phyloP scores from a whole-genome alignment of 2,113 vertebrate genomes.

The Scolopax mira region DNA sequence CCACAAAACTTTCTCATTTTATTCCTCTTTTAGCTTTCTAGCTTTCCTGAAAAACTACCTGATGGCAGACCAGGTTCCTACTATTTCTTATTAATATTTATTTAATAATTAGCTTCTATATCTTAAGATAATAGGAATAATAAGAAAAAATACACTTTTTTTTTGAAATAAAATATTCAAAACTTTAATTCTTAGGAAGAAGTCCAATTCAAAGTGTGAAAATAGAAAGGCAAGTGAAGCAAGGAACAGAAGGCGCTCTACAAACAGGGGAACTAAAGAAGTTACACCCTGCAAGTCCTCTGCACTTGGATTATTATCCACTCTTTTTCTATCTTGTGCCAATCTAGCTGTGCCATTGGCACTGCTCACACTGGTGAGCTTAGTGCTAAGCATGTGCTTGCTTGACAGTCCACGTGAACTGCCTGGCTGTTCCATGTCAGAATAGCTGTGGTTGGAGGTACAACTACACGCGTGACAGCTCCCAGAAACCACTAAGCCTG shows the following conservation, averaged over 20 bases:
- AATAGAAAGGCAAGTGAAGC: not conserved
- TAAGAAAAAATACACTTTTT: not conserved
- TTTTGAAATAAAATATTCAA: not conserved
- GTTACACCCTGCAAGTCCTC: not conserved
- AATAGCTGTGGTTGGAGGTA: not conserved
- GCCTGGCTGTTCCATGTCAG: not conserved
- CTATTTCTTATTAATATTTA: not conserved
- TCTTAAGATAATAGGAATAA: not conserved
- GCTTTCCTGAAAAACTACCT: not conserved
- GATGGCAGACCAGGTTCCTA: not conserved
- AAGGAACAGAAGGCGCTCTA: not conserved
- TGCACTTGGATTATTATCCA: not conserved
- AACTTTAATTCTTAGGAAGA: not conserved
- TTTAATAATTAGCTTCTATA: accelerated
- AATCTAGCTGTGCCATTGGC: not conserved
- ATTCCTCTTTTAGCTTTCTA: not conserved
- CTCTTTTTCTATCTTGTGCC: not conserved
- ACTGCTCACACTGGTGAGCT: not conserved
- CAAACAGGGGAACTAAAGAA: not conserved
- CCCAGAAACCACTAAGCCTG: not conserved
- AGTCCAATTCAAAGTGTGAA: not conserved
- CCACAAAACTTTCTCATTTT: not conserved
- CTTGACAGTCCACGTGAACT: accelerated
- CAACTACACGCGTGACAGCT: accelerated
- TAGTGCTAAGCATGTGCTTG: not conserved